Conservation (phyloP, 2,888 invertebrate genomes). For the Chrysolina americana region DNA sequence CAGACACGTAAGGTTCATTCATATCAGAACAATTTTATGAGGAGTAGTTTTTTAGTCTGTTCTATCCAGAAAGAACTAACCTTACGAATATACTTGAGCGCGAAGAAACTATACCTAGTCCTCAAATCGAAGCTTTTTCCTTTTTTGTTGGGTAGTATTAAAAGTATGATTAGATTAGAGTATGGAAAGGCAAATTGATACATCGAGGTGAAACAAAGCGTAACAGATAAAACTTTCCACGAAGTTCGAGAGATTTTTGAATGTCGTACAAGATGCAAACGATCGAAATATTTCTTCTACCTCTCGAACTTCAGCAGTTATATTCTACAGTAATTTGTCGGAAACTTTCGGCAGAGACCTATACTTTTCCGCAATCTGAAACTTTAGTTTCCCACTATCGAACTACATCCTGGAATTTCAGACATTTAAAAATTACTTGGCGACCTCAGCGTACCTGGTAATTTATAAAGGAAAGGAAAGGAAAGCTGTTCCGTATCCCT, state of each 20-base stretch:
- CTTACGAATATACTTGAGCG: too few relatives aligned
- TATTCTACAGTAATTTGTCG: background rate
- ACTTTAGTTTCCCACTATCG: background rate
- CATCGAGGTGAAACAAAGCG: background rate
- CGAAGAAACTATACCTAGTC: too few relatives aligned
- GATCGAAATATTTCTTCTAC: background rate
- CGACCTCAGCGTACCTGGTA: background rate
- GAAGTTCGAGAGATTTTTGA: background rate
- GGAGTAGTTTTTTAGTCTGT: too few relatives aligned
- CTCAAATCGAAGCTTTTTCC: too few relatives aligned
- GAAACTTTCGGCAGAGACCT: background rate
- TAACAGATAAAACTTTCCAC: background rate
- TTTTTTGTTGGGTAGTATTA: too few relatives aligned
- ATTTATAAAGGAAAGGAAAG: background rate
- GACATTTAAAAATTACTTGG: background rate
- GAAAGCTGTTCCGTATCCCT: background rate
- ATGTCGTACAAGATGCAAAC: background rate
- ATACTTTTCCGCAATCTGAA: background rate
- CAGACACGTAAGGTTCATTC: too few relatives aligned
- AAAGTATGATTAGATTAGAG: too few relatives aligned
- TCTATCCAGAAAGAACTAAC: too few relatives aligned
- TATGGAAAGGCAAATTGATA: too few relatives aligned
- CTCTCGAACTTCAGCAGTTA: conserved; percentile 1
- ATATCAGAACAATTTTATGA: too few relatives aligned
- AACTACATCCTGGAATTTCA: background rate